Conservation (phyloP, 2,113 vertebrate species). For the Scortum barcoo region DNA sequence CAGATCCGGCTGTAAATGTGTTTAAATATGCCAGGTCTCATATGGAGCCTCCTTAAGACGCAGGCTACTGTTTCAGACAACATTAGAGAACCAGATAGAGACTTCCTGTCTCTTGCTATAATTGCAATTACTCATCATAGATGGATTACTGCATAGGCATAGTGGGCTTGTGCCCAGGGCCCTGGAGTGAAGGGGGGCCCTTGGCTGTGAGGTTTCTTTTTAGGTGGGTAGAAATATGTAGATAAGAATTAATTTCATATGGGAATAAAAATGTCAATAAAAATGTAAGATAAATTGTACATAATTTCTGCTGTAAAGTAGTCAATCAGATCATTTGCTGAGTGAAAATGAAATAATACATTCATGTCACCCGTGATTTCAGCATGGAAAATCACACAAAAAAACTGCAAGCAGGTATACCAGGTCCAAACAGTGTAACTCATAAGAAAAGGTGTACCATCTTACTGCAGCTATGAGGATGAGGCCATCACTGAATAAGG, state of each 20-base stretch:
- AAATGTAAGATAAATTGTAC: not conserved
- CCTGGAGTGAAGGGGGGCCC: not conserved
- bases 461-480: too few species aligned
- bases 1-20: conserved; percentile 39
- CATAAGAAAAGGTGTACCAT: too few species aligned
- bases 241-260: not conserved
- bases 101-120: conserved; percentile 52
- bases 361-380: not conserved
- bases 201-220: not conserved
- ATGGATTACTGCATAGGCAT: not conserved
- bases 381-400: not conserved
- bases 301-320: not conserved
- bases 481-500: not conserved
- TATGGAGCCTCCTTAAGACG: conserved; percentile 1
- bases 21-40: conserved; percentile 52
- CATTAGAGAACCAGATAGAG: conserved; percentile 45
- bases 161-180: not conserved
- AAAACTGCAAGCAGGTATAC: not conserved
- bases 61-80: conserved; percentile 13
- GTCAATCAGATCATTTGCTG: not conserved
- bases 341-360: not conserved
- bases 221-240: not conserved
- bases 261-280: not conserved
- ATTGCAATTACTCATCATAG: conserved; percentile 20
- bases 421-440: not conserved